These are phyloP conservation scores for Cryptoleucopteryx plumbea DNA, from an alignment of 2,113 vertebrate genomes.

Conservation along the genomic window DNA sequence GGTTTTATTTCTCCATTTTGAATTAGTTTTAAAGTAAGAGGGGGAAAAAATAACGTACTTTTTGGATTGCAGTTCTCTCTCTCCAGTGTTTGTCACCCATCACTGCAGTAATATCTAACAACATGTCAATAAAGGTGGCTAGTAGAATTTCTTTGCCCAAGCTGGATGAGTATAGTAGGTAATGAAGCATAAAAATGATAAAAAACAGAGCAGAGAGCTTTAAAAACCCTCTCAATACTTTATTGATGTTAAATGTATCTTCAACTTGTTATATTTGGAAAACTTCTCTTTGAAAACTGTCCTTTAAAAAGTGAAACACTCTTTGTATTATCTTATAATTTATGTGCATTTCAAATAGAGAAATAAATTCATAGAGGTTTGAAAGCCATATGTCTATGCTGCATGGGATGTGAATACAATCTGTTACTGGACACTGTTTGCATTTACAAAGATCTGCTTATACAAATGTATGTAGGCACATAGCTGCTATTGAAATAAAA, in stretches of 20 bases:
- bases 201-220: neutral
- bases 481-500: neutral
- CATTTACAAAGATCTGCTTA: neutral
- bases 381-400: neutral
- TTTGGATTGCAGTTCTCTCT: neutral
- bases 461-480: neutral
- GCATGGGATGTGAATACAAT: neutral
- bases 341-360: neutral
- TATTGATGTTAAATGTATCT: neutral
- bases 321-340: neutral
- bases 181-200: neutral
- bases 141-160: neutral
- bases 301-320: neutral
- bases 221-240: neutral
- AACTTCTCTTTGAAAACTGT: neutral
- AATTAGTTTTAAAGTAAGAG: neutral
- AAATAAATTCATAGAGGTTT: neutral
- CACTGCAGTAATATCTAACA: neutral
- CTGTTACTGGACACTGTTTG: neutral
- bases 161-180: neutral
- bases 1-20: neutral
- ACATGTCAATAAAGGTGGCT: neutral
- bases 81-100: neutral
- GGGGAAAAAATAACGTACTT: neutral
- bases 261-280: neutral